Percentiles rank a stretch among this genome's conserved stretches.
phyloP scores from a whole-genome alignment of 2,888 invertebrate species.

The Dione juno region DNA sequence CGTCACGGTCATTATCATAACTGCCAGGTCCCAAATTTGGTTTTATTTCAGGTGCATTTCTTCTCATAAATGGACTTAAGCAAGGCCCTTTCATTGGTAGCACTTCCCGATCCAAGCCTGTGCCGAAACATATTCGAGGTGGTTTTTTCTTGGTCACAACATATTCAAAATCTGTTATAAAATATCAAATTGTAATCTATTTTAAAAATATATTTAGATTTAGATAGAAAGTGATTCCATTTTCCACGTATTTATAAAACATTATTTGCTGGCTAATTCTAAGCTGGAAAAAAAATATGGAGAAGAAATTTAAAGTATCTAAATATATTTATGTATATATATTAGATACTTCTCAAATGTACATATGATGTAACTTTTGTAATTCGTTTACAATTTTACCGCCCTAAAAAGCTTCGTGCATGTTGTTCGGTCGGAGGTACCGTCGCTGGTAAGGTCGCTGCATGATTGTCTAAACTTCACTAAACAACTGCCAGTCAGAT shows the following conservation, averaged over 20 bases:
- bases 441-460: slow-evolving; percentile 71
- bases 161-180: slow-evolving; percentile 79
- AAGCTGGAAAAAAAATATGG: too few relatives aligned
- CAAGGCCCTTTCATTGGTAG: slow-evolving; percentile 71
- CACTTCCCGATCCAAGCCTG: slow-evolving; percentile 71
- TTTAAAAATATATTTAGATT: too few relatives aligned
- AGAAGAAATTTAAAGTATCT: too few relatives aligned
- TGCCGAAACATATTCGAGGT: slow-evolving; percentile 80
- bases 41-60: slow-evolving; percentile 58
- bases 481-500: slow-evolving; percentile 52
- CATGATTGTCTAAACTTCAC: slow-evolving; percentile 59
- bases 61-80: slow-evolving; percentile 78
- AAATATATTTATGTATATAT: too few relatives aligned
- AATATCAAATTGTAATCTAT: slow-evolving; percentile 6
- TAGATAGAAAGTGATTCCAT: too few relatives aligned
- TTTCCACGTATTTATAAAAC: neutral
- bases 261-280: too few relatives aligned
- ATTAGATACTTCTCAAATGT: neutral
- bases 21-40: slow-evolving; percentile 65
- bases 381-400: slow-evolving; percentile 56
- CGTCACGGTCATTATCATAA: slow-evolving; percentile 61
- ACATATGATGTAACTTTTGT: neutral
- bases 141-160: slow-evolving; percentile 77
- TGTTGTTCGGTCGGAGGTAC: slow-evolving; percentile 67
- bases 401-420: slow-evolving; percentile 68